Conservation (phyloP, 2,888 invertebrate species). For the Andrena minutula region DNA sequence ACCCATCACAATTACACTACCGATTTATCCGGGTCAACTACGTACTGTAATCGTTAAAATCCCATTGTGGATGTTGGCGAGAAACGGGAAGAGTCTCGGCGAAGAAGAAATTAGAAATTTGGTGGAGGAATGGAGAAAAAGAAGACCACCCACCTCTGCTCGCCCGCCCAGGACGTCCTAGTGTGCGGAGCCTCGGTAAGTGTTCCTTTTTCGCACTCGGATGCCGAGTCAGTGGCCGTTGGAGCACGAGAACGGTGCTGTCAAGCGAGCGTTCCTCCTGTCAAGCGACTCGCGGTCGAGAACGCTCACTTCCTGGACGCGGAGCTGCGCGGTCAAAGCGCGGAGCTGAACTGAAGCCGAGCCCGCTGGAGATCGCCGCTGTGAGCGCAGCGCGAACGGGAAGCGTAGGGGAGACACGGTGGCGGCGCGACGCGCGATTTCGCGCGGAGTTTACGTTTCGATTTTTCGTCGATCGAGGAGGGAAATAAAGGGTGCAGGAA, state of each 20-base stretch:
- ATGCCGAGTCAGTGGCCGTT: background rate
- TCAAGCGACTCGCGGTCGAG: conserved; percentile 23
- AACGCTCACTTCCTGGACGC: conserved; percentile 35
- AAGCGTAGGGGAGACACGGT: conserved; percentile 19
- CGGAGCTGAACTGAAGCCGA: conserved; percentile 77
- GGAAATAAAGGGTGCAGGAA: background rate
- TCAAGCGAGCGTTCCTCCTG: conserved; percentile 23
- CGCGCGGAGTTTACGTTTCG: background rate
- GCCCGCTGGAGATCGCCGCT: conserved; percentile 53
- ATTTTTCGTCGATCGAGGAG: background rate
- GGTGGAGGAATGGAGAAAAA: background rate
- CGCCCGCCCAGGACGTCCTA: background rate
- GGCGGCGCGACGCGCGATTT: conserved; percentile 21
- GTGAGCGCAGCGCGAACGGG: conserved; percentile 19
- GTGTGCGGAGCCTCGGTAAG: background rate
- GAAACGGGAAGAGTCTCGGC: background rate
- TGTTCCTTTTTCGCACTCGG: background rate
- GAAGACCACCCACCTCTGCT: conserved; percentile 32
- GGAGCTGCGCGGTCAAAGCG: conserved; percentile 76
- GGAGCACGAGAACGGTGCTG: conserved; percentile 5
- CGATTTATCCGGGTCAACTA: background rate
- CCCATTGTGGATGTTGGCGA: no score
- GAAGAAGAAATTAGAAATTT: background rate
- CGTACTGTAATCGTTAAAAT: no score
- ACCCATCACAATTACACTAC: background rate